Conservation (phyloP, 2,113 vertebrate species). For the Siniperca chuatsi region DNA sequence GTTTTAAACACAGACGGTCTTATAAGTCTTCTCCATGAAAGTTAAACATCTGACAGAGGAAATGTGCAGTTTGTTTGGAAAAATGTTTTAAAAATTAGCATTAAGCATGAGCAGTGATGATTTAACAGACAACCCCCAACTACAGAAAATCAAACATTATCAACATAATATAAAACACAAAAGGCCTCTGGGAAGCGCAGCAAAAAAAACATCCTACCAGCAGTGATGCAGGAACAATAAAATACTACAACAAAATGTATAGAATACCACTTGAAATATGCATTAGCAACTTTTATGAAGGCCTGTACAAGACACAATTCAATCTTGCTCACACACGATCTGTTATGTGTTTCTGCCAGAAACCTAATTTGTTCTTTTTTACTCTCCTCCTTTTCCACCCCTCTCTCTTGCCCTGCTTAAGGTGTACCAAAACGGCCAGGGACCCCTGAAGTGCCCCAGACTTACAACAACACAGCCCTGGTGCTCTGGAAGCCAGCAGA, state of each 20-base stretch:
- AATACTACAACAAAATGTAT: too few relatives aligned
- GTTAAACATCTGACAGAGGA: neutral
- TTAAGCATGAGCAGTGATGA: neutral
- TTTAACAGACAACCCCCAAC: neutral
- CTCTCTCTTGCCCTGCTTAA: constrained; percentile 48
- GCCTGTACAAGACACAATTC: neutral
- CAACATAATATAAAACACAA: neutral
- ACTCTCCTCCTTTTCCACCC: too few relatives aligned
- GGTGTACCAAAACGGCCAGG: constrained; percentile 91
- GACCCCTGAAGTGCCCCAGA: constrained; percentile 94
- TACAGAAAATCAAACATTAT: neutral
- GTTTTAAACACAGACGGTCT: neutral
- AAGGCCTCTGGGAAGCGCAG: too few relatives aligned
- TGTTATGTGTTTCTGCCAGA: too few relatives aligned
- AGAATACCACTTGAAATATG: neutral
- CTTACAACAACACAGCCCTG: constrained; percentile 93
- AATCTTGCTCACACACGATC: neutral
- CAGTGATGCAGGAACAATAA: neutral
- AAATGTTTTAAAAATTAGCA: neutral
- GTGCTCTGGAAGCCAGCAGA: constrained; percentile 94
- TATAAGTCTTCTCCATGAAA: neutral
- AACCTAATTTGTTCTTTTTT: too few relatives aligned
- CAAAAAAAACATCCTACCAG: too few relatives aligned
- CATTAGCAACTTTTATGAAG: neutral
- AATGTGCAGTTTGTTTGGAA: neutral